These are phyloP conservation scores for Oryzias woworae DNA, from an alignment of 2,113 vertebrate genomes.

Conservation along the genomic window DNA sequence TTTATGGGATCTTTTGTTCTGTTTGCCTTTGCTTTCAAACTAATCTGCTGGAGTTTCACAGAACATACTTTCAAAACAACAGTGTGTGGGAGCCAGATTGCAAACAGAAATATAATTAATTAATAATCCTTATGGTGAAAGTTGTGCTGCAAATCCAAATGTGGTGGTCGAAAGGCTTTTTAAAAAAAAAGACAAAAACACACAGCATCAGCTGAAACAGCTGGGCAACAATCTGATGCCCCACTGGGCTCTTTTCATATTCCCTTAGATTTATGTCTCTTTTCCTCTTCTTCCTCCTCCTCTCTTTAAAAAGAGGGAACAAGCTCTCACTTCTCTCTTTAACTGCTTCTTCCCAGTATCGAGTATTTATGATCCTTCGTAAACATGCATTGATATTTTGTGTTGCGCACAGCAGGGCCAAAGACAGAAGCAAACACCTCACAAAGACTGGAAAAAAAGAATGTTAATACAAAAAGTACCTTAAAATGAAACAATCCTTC, in stretches of 20 bases:
- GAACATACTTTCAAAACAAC: constrained; percentile 43
- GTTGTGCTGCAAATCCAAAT: constrained; percentile 5
- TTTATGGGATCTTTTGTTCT: constrained; percentile 62
- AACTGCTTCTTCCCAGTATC: constrained; percentile 26
- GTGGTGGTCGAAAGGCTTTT: neutral
- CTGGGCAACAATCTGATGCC: constrained; percentile 17
- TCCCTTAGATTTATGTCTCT: constrained; percentile 19
- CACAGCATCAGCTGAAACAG: constrained; percentile 28
- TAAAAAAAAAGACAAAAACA: neutral
- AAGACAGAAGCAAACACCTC: constrained; percentile 39
- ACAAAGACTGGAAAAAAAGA: constrained; percentile 44
- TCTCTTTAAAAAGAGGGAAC: constrained; percentile 19
- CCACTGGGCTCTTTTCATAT: constrained; percentile 20
- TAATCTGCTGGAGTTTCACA: constrained; percentile 33
- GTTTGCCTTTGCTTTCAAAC: constrained; percentile 31
- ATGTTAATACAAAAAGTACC: constrained; percentile 65
- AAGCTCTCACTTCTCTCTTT: constrained; percentile 15
- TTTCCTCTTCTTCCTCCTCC: constrained; percentile 9
- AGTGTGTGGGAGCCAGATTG: neutral
- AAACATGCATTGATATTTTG: constrained; percentile 80
- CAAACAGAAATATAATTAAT: constrained; percentile 30
- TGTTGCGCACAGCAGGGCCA: constrained; percentile 44
- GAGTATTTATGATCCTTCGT: constrained; percentile 59
- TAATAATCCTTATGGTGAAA: constrained; percentile 9
- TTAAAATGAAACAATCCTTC: constrained; percentile 25